Conservation (phyloP, 37 sponge, comb jelly and placozoan species). For the Spongilla lacustris region DNA sequence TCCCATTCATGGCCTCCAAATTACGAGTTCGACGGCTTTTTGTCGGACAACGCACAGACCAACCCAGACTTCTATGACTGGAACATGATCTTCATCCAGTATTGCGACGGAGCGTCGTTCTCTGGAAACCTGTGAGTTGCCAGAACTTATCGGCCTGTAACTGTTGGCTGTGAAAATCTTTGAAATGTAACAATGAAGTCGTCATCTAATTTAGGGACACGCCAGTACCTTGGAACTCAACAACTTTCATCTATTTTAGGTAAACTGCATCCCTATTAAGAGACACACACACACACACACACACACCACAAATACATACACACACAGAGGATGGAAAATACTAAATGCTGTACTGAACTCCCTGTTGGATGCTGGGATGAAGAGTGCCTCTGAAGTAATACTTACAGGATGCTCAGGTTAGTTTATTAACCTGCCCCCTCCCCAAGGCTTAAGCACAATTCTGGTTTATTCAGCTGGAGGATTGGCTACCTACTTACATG, state of each 20-base stretch:
- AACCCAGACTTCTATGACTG: constrained; percentile 82
- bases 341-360: constrained; percentile 37
- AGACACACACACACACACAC: background rate
- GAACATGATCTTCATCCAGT: constrained; percentile 73
- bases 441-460: background rate
- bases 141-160: no score
- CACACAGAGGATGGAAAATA: constrained; percentile 20
- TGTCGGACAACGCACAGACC: constrained; percentile 39
- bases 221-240: background rate
- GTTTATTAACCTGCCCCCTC: background rate
- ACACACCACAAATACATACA: background rate
- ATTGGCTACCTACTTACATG: constrained; percentile 79
- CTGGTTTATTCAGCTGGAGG: constrained; percentile 74
- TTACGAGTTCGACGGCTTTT: constrained; percentile 43
- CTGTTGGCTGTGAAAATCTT: background rate
- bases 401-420: constrained; percentile 89
- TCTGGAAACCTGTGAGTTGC: constrained; percentile 69
- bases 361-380: constrained; percentile 47
- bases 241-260: background rate
- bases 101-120: constrained; percentile 91
- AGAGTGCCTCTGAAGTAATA: constrained; percentile 62
- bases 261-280: background rate
- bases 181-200: background rate
- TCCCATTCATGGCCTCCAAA: constrained; percentile 54
- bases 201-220: background rate